Percentiles rank a stretch among this genome's conserved stretches.
Evolutionary conservation across 2,888 invertebrate species (phyloP).

Genomic region (Pristionchus entomophagus): DNA sequence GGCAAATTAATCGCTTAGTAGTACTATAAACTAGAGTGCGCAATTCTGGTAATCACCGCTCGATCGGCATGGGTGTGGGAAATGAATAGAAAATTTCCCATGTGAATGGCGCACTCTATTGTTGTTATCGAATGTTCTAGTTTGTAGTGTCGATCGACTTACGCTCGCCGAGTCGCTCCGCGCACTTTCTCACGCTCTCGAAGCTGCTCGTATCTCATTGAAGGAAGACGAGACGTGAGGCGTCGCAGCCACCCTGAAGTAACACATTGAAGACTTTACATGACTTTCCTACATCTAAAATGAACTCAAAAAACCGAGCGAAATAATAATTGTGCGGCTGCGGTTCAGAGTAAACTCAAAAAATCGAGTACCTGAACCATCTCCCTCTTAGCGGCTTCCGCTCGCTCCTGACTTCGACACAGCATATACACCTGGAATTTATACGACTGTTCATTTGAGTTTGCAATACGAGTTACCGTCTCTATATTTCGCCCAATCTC

Average conservation of each 20-base stretch:
- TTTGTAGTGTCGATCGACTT: no score
- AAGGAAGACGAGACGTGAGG: background rate
- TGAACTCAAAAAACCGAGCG: background rate
- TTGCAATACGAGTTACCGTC: background rate
- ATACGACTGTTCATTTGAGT: no score
- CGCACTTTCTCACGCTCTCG: background rate
- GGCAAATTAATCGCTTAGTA: no score
- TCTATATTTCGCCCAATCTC: background rate
- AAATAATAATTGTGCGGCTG: background rate
- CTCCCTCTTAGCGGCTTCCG: constrained; percentile 60
- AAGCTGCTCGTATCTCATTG: background rate
- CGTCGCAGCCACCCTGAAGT: background rate
- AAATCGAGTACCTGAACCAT: constrained; percentile 56
- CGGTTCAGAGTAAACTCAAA: background rate
- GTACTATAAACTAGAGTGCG: no score
- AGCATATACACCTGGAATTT: constrained; percentile 68
- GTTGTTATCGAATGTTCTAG: no score
- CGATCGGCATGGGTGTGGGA: no score
- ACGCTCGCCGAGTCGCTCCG: background rate
- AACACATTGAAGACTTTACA: background rate
- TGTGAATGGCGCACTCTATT: no score
- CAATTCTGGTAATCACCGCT: no score
- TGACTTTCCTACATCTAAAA: background rate
- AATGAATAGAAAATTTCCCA: background rate
- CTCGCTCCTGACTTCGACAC: constrained; percentile 66